Conservation (phyloP, 2,888 invertebrate genomes). For the Ichneumoninae sp. region DNA sequence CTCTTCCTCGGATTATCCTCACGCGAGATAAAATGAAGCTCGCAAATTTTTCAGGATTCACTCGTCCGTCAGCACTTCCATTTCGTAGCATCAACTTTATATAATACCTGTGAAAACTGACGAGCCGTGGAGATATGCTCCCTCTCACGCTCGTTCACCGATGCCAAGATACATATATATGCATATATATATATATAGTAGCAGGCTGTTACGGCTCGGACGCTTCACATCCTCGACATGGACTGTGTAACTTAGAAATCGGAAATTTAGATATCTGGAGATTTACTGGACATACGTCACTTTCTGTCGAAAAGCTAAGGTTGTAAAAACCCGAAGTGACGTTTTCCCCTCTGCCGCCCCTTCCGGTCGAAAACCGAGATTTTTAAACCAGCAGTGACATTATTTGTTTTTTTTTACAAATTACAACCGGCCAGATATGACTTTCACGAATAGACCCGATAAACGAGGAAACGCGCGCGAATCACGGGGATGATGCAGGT, state of each 20-base stretch:
- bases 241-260: too few relatives aligned
- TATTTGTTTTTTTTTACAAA: neutral
- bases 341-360: too few relatives aligned
- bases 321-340: neutral
- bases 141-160: slow-evolving; percentile 5
- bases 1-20: slow-evolving; percentile 60
- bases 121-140: slow-evolving; percentile 16
- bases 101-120: slow-evolving; percentile 41
- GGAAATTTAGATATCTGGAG: too few relatives aligned
- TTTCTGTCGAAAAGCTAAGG: too few relatives aligned
- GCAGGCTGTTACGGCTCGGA: neutral
- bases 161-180: slow-evolving; percentile 3
- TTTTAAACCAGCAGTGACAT: neutral
- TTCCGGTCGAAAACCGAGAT: too few relatives aligned
- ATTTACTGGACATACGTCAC: too few relatives aligned
- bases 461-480: neutral
- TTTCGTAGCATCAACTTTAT: slow-evolving; percentile 51
- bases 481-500: slow-evolving; percentile 27
- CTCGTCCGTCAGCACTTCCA: slow-evolving; percentile 58
- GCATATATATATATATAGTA: slow-evolving; percentile 3
- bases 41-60: slow-evolving; percentile 61
- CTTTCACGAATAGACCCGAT: neutral
- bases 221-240: too few relatives aligned
- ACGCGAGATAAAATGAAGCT: slow-evolving; percentile 56
- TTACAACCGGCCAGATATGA: neutral